Base-by-base conservation (phyloP, 2,113 vertebrate species). In the Oxygymnocypris stewartii region DNA sequence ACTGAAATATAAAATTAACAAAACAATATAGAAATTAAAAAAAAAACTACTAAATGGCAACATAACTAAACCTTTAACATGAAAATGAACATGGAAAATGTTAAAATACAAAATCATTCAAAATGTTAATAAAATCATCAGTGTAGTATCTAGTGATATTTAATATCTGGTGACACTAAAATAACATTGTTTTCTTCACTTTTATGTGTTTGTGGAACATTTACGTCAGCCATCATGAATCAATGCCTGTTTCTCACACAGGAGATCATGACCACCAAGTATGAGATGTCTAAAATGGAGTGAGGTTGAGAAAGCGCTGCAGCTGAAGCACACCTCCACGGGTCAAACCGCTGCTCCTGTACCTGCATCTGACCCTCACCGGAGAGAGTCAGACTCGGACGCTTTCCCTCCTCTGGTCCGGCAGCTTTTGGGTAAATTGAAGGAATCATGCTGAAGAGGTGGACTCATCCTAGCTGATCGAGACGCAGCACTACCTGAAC, bases 211-310 rank as follows among this genome's bases (percentile, higher is more conserved):
- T 78, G 4, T n/a, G n/a, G n/a, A n/a, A n/a, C n/a, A n/a, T n/a
- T n/a, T n/a, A n/a, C n/a, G n/a, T n/a, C n/a, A n/a, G n/a, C n/a
- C 4, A 2, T 49, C 42, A 40, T 69, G 20, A 65, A 49, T 2
- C 8, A 23, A 49, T 47, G 8, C 2, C 4, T 67, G 47, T 23
- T 59, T 65, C 63, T 73, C 40, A n/a, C 28, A 2, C 82, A 97
- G 96, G 96, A 97, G 94, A 97, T 97, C 86, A 95, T 96, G 95
- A 96, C 96, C n/a, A 97, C 96, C 79, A 96, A 95, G 93, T 97
- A 96, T 81, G 96, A 97, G 93, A 96, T 97, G 94, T 96, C 96
- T 69, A 96, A 97, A 92, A 95, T 96, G 94, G 96, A 96, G 90
- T 96, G 91, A 95, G 25, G n/a, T 78, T 82, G 69, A 69, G 16